These are phyloP conservation scores for Kradibia gibbosae DNA, from an alignment of 1,140 invertebrate genomes.

Conservation along the genomic window DNA sequence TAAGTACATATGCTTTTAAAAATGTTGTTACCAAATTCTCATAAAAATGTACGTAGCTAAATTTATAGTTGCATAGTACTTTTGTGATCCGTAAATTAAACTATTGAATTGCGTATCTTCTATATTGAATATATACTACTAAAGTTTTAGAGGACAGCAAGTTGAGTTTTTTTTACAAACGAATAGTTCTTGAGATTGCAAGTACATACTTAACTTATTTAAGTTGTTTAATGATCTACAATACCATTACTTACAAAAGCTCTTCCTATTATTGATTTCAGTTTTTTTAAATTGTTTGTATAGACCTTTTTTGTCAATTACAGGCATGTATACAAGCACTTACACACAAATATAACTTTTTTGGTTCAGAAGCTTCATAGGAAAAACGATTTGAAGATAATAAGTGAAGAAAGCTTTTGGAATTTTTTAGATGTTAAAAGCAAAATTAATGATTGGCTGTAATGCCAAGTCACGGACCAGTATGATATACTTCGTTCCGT, in stretches of 20 bases:
- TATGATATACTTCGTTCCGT: slow-evolving; percentile 12
- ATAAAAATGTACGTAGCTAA: neutral
- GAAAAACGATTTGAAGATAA: neutral
- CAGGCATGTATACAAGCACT: neutral
- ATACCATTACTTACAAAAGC: no score
- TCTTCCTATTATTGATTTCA: no score
- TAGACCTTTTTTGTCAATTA: neutral
- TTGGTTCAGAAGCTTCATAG: neutral
- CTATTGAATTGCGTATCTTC: neutral
- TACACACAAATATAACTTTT: neutral
- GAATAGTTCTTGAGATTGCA: no score
- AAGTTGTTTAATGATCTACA: no score
- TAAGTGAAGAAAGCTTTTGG: neutral
- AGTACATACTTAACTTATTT: no score
- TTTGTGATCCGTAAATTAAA: neutral
- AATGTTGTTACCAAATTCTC: neutral
- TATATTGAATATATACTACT: neutral
- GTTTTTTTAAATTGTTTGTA: neutral
- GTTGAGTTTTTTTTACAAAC: no score
- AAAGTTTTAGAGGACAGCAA: neutral
- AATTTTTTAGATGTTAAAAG: neutral
- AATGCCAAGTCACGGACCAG: neutral
- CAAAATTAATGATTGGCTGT: slow-evolving; percentile 32
- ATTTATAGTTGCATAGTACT: neutral
- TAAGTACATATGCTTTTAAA: neutral